phyloP scores from a whole-genome alignment of 2,113 vertebrate genomes.

The Garra rufa region DNA sequence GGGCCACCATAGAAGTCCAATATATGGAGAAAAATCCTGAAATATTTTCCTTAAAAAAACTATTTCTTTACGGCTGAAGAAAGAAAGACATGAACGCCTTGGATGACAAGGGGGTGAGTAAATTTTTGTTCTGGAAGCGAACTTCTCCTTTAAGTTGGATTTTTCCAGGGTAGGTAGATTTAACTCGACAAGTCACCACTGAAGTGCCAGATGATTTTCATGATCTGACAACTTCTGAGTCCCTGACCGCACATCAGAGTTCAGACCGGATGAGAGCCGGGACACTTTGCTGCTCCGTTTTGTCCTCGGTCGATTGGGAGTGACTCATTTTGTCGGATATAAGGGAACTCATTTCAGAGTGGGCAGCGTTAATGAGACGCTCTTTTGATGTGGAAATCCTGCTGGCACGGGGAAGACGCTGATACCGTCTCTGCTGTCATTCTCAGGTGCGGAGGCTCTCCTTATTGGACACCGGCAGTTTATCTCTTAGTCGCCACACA shows the following conservation, averaged over 20 bases:
- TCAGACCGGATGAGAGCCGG: not conserved
- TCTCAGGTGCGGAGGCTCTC: slow-evolving; percentile 62
- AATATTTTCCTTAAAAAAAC: no score
- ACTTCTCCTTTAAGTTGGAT: no score
- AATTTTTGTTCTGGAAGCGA: no score
- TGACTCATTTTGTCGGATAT: slow-evolving; percentile 63
- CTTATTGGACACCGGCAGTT: slow-evolving; percentile 53
- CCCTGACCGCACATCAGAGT: not conserved
- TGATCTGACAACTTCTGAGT: not conserved
- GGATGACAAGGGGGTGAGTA: no score
- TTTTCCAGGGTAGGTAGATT: not conserved
- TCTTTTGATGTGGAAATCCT: slow-evolving; percentile 77
- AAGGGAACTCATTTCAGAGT: slow-evolving; percentile 70
- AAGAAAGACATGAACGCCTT: no score
- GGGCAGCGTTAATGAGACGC: slow-evolving; percentile 67
- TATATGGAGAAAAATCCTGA: no score
- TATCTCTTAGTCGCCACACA: slow-evolving; percentile 52
- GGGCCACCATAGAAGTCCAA: no score
- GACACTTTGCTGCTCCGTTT: not conserved
- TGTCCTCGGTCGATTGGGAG: slow-evolving; percentile 54
- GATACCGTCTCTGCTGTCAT: slow-evolving; percentile 64
- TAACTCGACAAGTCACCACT: not conserved
- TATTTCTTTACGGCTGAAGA: no score
- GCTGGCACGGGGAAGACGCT: slow-evolving; percentile 54
- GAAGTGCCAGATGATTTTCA: not conserved